These are phyloP conservation scores for Eudorcas thomsonii DNA, from an alignment of 2,113 vertebrate species.

Conservation along the genomic window DNA sequence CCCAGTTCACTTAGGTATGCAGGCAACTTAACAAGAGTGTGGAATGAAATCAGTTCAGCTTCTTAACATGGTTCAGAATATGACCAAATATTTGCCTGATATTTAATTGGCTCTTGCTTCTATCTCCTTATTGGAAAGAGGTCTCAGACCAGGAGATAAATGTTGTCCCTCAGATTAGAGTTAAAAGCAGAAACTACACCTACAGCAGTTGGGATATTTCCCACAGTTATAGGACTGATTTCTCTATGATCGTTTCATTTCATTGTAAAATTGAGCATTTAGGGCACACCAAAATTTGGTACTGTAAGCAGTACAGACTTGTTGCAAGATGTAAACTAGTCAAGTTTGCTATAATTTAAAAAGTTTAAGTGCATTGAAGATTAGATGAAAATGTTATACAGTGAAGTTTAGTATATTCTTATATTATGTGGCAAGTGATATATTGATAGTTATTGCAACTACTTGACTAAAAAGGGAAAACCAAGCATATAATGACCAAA, in stretches of 20 bases:
- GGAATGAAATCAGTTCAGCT: background rate
- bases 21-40: background rate
- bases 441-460: background rate
- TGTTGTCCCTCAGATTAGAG: background rate
- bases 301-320: background rate
- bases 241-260: background rate
- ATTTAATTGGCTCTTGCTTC: background rate
- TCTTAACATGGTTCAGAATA: background rate
- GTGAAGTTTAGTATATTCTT: background rate
- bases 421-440: background rate
- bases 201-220: background rate
- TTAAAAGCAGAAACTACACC: background rate
- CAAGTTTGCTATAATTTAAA: background rate
- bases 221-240: background rate
- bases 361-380: background rate
- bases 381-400: background rate
- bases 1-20: background rate
- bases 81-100: background rate
- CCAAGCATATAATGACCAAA: background rate
- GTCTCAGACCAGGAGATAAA: background rate
- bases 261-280: background rate
- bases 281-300: background rate
- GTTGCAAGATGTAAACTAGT: background rate
- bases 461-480: background rate
- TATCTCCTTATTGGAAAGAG: background rate